These are phyloP conservation scores for Scrobipalpa atriplicella DNA, from an alignment of 2,888 invertebrate genomes.

Conservation along the genomic window DNA sequence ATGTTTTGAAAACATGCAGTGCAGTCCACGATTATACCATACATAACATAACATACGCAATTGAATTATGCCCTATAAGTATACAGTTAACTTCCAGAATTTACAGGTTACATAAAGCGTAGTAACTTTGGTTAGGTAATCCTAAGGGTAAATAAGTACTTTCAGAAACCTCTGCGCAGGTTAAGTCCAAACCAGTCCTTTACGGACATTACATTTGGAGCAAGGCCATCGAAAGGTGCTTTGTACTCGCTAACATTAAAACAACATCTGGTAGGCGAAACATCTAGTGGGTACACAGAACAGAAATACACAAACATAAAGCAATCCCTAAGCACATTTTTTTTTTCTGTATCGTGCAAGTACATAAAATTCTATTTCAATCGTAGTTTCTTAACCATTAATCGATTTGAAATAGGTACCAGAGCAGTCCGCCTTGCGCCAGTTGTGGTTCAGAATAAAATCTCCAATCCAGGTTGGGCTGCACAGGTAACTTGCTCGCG, in stretches of 20 bases:
- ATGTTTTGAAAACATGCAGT: slow-evolving; percentile 9
- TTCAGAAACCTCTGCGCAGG: slow-evolving; percentile 7
- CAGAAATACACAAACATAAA: slow-evolving; percentile 16
- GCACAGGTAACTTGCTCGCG: slow-evolving; percentile 18
- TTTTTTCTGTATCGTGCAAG: background rate
- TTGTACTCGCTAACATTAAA: slow-evolving; percentile 21
- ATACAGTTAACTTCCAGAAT: background rate
- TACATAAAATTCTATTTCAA: background rate
- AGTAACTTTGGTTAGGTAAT: background rate
- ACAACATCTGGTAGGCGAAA: slow-evolving; percentile 6
- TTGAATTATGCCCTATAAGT: background rate
- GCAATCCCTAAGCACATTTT: background rate
- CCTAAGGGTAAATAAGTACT: background rate
- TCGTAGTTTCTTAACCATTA: slow-evolving; percentile 9
- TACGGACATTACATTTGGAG: slow-evolving; percentile 17
- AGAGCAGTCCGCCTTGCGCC: slow-evolving; percentile 21
- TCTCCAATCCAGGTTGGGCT: slow-evolving; percentile 21
- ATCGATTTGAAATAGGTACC: slow-evolving; percentile 9
- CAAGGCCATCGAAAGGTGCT: slow-evolving; percentile 24
- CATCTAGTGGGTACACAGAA: background rate
- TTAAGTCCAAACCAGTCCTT: slow-evolving; percentile 20
- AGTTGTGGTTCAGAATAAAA: slow-evolving; percentile 18
- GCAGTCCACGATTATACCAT: background rate
- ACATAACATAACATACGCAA: background rate
- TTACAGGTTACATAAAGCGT: background rate